A percentile compares a stretch with the other conserved stretches of the same genome.
Conservation (phyloP, 2,888 invertebrate genomes). For the Leptodirus hochenwartii region DNA sequence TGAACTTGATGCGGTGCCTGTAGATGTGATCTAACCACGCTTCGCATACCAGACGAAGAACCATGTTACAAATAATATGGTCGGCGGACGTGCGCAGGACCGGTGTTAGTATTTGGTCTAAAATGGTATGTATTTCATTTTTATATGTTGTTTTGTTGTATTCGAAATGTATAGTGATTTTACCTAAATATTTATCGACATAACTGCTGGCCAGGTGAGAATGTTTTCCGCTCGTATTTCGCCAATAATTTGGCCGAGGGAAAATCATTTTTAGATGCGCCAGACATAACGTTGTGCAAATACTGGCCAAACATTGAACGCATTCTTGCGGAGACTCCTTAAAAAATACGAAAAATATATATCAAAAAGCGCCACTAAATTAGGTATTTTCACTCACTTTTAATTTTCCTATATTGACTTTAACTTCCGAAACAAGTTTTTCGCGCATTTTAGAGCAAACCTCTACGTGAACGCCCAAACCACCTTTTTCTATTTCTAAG, state of each 20-base stretch:
- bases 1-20: constrained; percentile 64
- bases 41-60: constrained; percentile 67
- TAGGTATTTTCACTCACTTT: constrained; percentile 33
- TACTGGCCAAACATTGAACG: constrained; percentile 48
- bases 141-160: not conserved
- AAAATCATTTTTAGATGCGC: constrained; percentile 72
- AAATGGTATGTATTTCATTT: constrained; percentile 16
- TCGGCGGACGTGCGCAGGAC: constrained; percentile 62
- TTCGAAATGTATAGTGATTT: not conserved
- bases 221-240: constrained; percentile 24
- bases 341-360: constrained; percentile 14
- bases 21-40: constrained; percentile 79
- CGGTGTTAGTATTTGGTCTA: constrained; percentile 58
- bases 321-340: constrained; percentile 57
- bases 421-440: constrained; percentile 63
- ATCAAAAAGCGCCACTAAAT: constrained; percentile 3
- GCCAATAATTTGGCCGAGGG: constrained; percentile 52
- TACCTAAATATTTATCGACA: constrained; percentile 56
- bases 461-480: constrained; percentile 53
- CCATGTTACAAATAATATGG: constrained; percentile 53
- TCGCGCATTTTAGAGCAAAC: constrained; percentile 67
- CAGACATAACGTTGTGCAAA: constrained; percentile 57
- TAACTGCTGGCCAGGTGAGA: constrained; percentile 38
- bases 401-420: constrained; percentile 52
- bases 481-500: constrained; percentile 30